Conservation (phyloP, 2,888 invertebrate genomes). For the Leptopilina syphax region DNA sequence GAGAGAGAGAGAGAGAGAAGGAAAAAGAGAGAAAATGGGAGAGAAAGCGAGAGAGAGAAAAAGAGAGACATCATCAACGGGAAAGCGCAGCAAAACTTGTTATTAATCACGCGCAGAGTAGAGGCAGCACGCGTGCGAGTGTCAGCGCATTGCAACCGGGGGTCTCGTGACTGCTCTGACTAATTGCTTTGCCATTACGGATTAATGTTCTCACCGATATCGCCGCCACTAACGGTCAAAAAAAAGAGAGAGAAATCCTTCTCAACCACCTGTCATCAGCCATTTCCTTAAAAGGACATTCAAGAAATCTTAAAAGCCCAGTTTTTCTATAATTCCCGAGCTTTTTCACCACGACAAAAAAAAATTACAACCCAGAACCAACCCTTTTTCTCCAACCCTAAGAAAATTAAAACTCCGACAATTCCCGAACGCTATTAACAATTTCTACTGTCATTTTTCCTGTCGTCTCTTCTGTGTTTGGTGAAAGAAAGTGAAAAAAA, state of each 20-base stretch:
- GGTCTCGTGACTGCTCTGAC: slow-evolving; percentile 63
- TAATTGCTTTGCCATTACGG: slow-evolving; percentile 75
- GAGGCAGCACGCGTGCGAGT: slow-evolving; percentile 70
- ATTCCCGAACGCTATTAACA: too few species aligned
- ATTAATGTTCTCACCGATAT: slow-evolving; percentile 68
- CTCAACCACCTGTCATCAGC: slow-evolving; percentile 34
- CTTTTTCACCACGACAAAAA: slow-evolving; percentile 25
- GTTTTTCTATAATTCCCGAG: slow-evolving; percentile 14
- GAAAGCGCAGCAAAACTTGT: slow-evolving; percentile 58
- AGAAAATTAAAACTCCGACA: too few species aligned
- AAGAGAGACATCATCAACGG: slow-evolving; percentile 49
- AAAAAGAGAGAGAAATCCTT: slow-evolving; percentile 29
- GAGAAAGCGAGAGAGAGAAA: slow-evolving; percentile 51
- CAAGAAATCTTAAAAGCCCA: slow-evolving; percentile 1
- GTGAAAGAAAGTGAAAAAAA: too few species aligned
- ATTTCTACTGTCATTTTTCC: too few species aligned
- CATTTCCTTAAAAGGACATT: slow-evolving; percentile 43
- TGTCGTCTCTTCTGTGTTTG: too few species aligned
- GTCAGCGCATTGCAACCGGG: slow-evolving; percentile 65
- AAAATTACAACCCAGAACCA: too few species aligned
- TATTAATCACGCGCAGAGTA: slow-evolving; percentile 75
- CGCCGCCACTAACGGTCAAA: slow-evolving; percentile 50
- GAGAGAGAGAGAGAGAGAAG: too few species aligned
- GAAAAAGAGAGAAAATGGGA: neutral
- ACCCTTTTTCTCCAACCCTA: too few species aligned